Conservation (phyloP, 1,140 invertebrate species). For the Lepidurus apus region DNA sequence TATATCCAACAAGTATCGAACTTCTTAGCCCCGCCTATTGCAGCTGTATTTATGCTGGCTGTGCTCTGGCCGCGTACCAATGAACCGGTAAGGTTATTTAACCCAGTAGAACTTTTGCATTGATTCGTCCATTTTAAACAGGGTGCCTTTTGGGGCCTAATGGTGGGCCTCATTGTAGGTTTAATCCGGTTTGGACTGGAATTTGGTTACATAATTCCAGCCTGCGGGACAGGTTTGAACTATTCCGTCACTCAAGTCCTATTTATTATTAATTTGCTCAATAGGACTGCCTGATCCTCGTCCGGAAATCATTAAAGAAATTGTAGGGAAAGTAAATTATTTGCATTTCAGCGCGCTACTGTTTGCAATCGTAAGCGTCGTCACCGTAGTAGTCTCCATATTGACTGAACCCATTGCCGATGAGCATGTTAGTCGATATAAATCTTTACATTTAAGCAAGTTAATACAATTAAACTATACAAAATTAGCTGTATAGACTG, state of each 20-base stretch:
- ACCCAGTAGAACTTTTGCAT: not conserved
- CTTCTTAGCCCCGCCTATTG: conserved; percentile 53
- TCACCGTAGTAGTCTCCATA: conserved; percentile 45
- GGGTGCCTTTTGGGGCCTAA: conserved; percentile 51
- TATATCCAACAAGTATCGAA: conserved; percentile 54
- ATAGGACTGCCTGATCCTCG: conserved; percentile 38
- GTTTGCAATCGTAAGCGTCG: conserved; percentile 44
- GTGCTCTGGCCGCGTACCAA: conserved; percentile 50
- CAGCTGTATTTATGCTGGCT: conserved; percentile 51
- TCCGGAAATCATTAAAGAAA: conserved; percentile 42
- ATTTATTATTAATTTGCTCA: not conserved
- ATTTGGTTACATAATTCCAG: conserved; percentile 43
- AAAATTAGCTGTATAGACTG: conserved; percentile 44
- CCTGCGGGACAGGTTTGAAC: conserved; percentile 43
- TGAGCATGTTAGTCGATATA: conserved; percentile 41
- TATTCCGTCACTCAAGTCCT: too few relatives aligned
- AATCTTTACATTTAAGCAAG: not conserved
- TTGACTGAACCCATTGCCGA: conserved; percentile 45
- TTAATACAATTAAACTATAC: too few relatives aligned
- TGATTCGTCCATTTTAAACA: conserved; percentile 36
- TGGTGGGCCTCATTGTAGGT: conserved; percentile 48
- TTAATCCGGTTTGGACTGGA: conserved; percentile 46
- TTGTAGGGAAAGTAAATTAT: conserved; percentile 49
- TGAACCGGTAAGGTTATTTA: conserved; percentile 45
- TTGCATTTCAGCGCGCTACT: conserved; percentile 49